Base-by-base conservation (phyloP, 2,797 vertebrate genomes). In the Gymnodraco acuticeps region DNA sequence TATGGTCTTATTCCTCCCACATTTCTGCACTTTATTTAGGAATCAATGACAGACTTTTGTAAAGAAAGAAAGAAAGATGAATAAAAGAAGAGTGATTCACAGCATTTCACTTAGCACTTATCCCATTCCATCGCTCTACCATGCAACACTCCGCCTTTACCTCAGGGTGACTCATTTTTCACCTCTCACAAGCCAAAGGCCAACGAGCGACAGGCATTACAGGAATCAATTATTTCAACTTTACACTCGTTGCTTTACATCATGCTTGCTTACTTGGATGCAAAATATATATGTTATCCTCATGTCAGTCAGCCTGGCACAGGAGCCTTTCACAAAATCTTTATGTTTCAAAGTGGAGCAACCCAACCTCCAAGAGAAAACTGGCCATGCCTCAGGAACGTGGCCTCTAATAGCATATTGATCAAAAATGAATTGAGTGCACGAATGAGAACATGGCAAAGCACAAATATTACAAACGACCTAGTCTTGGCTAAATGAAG, bases 371-470 rank as follows among this genome's bases (percentile, higher is more conserved):
- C 51, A 51, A 42, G 73, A 53, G 60, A 88, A 82, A 79, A 77
- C 47, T 8, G 52, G 20, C 48, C 54, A 51, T 73, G 73, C 88
- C 88, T 82, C 76, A 80, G 90, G 91, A 94, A 88, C 59, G 81
- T 67, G 82, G 74, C 73, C 91, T 85, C 92, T 94, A 94, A 96
- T 94, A 90, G 90, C 82, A 81, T 96, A 96, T 95, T 92, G 94
- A 96, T 94, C 88, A 88, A 83, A 87, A 94, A 94, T 92, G 90
- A 95, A 94, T 88, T 87, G 89, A 93, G 88, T 87, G 86, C 77
- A 93, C 74, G 70, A 87, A 90, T 80, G 91, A 92, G 92, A 91
- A 90, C 85, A 82, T 58, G 63, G 87, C 85, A 83, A 91, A 82
- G 87, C 83, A 77, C 76, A 85, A 88, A 95, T 94, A 94, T 92